Conservation (phyloP, 1,140 invertebrate species). For the Papilio helenus region DNA sequence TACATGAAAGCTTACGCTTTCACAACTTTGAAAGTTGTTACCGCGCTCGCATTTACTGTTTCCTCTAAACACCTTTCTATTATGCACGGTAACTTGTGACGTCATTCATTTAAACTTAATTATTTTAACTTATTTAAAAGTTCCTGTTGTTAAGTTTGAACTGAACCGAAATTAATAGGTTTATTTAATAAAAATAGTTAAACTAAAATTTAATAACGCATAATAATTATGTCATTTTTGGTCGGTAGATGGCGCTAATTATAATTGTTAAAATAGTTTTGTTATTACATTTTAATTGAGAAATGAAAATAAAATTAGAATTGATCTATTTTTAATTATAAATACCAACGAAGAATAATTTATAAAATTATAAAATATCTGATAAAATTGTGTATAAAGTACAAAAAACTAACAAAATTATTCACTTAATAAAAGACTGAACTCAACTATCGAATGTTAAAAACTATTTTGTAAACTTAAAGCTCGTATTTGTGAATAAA, state of each 20-base stretch:
- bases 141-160: background rate
- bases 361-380: no score
- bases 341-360: no score
- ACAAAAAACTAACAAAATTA: background rate
- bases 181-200: background rate
- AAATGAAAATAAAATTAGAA: no score
- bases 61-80: slow-evolving; percentile 2
- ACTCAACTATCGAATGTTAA: background rate
- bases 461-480: background rate
- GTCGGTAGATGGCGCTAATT: background rate
- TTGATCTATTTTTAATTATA: no score
- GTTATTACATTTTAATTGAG: no score
- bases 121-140: background rate
- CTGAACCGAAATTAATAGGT: background rate
- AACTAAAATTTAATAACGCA: background rate
- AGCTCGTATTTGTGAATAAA: slow-evolving; percentile 3
- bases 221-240: background rate
- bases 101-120: background rate
- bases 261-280: no score
- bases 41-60: background rate
- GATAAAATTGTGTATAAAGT: no score
- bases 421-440: background rate
- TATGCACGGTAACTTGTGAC: slow-evolving; percentile 14
- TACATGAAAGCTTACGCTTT: slow-evolving; percentile 15
- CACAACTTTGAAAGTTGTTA: slow-evolving; percentile 26